Evolutionary conservation across 2,888 invertebrate species (phyloP).

Genomic region (Myopa testacea): DNA sequence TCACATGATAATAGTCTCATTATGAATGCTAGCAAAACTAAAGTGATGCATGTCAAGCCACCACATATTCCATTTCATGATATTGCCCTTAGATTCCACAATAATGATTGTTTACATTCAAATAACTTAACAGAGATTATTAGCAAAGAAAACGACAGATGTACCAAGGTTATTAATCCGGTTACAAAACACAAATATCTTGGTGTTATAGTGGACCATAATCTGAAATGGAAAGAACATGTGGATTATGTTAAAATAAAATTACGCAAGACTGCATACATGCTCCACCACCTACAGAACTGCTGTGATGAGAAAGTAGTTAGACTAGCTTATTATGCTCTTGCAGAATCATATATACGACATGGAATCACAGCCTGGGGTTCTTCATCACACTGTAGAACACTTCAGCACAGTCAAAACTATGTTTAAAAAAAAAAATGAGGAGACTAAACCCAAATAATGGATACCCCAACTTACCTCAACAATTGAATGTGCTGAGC

Average conservation of each 20-base stretch:
- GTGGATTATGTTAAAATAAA: neutral
- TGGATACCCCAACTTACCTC: too few relatives aligned
- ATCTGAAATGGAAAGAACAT: neutral
- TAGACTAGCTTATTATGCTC: neutral
- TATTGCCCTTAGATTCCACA: too few relatives aligned
- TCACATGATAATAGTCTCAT: too few relatives aligned
- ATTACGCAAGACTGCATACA: neutral
- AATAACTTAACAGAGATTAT: too few relatives aligned
- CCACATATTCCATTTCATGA: too few relatives aligned
- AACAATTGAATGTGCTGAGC: neutral
- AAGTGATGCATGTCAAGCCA: too few relatives aligned
- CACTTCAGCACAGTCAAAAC: neutral
- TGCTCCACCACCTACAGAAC: neutral
- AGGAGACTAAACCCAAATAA: too few relatives aligned
- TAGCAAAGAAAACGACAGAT: too few relatives aligned
- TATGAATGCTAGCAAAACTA: too few relatives aligned
- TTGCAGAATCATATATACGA: neutral
- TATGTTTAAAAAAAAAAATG: neutral
- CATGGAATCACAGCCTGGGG: neutral
- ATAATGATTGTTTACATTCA: too few relatives aligned
- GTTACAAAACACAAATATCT: constrained; percentile 15
- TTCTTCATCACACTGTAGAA: neutral
- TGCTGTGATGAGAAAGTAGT: neutral
- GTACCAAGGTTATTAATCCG: too few relatives aligned
- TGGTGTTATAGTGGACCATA: constrained; percentile 1